Evolutionary conservation across 2,113 vertebrate species (phyloP), one percentile per base, ranked within the genome.

Genomic region (Oriolus oriolus): DNA sequence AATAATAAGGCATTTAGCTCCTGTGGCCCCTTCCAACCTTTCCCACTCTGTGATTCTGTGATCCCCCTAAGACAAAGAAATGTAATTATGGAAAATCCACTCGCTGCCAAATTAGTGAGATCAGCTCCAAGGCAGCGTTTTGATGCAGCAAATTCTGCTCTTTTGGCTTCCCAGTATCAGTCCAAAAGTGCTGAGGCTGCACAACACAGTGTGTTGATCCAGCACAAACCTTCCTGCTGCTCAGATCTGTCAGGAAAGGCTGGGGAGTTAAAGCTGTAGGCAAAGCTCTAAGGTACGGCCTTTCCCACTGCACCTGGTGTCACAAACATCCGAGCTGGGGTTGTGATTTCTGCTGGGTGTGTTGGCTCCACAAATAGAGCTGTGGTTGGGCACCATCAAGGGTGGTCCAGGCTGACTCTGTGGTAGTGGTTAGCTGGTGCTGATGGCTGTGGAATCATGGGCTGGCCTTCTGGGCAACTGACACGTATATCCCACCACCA

Each of bases 131-230:
- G 42, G 42, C 19, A 66, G 37, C 0, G 0, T 65, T 94, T 76
- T 76, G 45, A 92, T 71, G 39, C 31, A 80, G 41, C 53, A 80
- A 57, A 69, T 95, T 88, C 71, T 88, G 63, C 59, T 88, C 23
- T 54, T 92, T 77, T 2, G 0, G 30, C 69, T 85, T 90, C 71
- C 42, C 49, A n/a, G 19, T 61, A 83, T 73, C 26, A 21, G n/a
- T 35, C 59, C 52, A 75, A 54, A 84, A 63, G 31, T 61, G 41
- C 70, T 73, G 61, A 85, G 66, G 31, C 57, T 2, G 14, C 59
- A 71, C 16, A 53, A 8, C 22, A 26, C 13, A 19, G 22, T 3
- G 4, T 71, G 41, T 76, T 76, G 59, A 80, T 65, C 66, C 61
- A 69, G 66, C 70, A 83, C 37, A 83, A 79, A 73, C 4, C 14